A percentile compares a stretch with the other conserved stretches of the same genome.
These are phyloP conservation scores for Caloenas nicobarica DNA, from an alignment of 2,113 vertebrate species.

Conservation along the genomic window DNA sequence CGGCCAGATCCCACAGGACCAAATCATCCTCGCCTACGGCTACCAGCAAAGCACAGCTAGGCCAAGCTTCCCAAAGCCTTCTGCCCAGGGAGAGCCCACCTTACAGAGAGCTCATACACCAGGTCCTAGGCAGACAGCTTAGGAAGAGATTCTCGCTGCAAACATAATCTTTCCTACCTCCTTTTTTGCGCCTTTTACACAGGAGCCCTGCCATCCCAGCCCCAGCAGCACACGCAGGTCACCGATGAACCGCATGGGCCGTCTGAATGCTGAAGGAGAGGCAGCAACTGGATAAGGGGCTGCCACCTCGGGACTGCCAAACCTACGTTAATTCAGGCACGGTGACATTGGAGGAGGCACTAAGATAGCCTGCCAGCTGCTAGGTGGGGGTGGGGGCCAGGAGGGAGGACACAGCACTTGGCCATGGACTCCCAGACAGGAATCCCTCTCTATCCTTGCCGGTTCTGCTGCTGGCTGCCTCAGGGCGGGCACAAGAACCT, in stretches of 20 bases:
- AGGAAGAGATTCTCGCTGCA: not conserved
- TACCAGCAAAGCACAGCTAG: not conserved
- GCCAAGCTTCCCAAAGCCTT: not conserved
- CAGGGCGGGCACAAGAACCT: not conserved
- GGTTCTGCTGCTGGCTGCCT: not conserved
- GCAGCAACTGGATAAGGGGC: constrained; percentile 46
- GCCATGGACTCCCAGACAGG: not conserved
- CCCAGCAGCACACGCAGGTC: not conserved
- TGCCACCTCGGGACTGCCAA: constrained; percentile 66
- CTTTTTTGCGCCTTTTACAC: constrained; percentile 84
- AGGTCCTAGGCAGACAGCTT: not conserved
- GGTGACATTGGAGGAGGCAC: constrained; percentile 47
- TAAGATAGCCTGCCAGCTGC: constrained; percentile 31
- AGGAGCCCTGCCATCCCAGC: constrained; percentile 83
- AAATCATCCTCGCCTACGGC: not conserved
- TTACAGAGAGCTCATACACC: accelerated
- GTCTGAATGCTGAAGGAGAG: not conserved
- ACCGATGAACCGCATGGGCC: not conserved
- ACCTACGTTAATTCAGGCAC: constrained; percentile 78
- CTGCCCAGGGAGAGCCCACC: not conserved
- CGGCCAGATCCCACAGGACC: not conserved
- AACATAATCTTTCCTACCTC: constrained; percentile 66
- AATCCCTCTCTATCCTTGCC: not conserved
- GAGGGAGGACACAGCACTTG: not conserved
- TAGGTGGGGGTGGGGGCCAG: not conserved